Evolutionary conservation across 2,113 vertebrate species (phyloP).

Genomic region (Phaethornis superciliosus): DNA sequence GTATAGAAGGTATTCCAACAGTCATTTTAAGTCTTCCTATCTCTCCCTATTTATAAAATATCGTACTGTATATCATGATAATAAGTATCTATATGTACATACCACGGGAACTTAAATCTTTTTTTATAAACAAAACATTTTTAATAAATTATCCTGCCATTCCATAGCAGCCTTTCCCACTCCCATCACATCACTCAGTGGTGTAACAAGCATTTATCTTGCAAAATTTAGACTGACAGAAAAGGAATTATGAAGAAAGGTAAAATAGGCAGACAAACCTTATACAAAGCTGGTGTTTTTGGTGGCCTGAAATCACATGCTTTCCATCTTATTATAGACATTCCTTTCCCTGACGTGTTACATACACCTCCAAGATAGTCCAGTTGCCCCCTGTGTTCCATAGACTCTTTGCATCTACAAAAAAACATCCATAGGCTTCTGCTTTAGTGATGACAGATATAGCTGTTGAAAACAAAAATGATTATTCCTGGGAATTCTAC

Average conservation of each 20-base stretch:
- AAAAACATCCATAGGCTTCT: not conserved
- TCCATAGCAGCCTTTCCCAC: not conserved
- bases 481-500: not conserved
- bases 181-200: not conserved
- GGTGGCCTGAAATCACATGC: not conserved
- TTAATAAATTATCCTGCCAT: not conserved
- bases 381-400: fast-evolving
- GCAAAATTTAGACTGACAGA: not conserved
- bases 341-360: not conserved
- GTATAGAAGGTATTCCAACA: not conserved
- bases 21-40: not conserved
- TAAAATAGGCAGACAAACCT: not conserved
- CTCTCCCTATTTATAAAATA: not conserved
- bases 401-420: fast-evolving
- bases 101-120: not conserved
- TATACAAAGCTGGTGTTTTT: not conserved
- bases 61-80: not conserved
- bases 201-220: not conserved
- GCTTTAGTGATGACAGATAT: not conserved
- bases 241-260: not conserved
- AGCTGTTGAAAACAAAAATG: not conserved
- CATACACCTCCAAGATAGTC: fast-evolving
- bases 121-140: not conserved
- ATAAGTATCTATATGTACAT: not conserved
- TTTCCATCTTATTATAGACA: not conserved